Evolutionary conservation across 2,888 invertebrate genomes (phyloP), one percentile per base, ranked within the genome.

Genomic region (Saturnia pavonia): DNA sequence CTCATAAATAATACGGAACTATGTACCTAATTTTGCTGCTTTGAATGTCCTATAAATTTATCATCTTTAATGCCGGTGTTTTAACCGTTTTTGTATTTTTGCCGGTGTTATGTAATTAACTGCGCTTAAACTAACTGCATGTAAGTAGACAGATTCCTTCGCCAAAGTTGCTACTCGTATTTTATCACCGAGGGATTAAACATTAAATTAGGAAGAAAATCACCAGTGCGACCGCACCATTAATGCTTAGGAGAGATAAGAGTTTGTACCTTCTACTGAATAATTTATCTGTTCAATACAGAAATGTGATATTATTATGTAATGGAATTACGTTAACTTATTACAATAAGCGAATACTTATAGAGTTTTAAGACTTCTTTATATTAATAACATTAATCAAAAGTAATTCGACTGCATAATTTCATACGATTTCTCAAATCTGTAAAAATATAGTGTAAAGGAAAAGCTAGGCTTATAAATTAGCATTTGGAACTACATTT

Each of bases 131-230:
- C 66, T 67, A 71, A 45, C 45, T 67, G 69, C 57, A 34, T 34
- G 27, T 40, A 69, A 12, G 54, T 71, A 54, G 25, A 48, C 60
- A 69, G 43, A 60, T 67, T 51, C 60, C 42, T 70, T 69, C 60
- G 65, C 67, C 60, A 69, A 71, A 71, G 71, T 69, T 72, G 68
- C 68, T 65, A n/a, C n/a, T n/a, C n/a, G n/a, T n/a, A 72, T 68
- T 45, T 69, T 69, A 72, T 72, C 72, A 63, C 69, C 68, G 69
- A 71, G 68, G 72, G 68, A 67, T 51, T 72, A 72, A 67, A 63
- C 48, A 68, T 68, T 72, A 71, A 71, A 71, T 72, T 68, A 71
- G 71, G 54, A 71, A 69, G 71, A 72, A 72, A 68, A 72, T 70
- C 70, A 72, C 65, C 67, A 67, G 63, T 45, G 27, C 63, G 51